These are phyloP conservation scores for Atrina japonica DNA, from an alignment of 2,888 invertebrate genomes.

Conservation along the genomic window DNA sequence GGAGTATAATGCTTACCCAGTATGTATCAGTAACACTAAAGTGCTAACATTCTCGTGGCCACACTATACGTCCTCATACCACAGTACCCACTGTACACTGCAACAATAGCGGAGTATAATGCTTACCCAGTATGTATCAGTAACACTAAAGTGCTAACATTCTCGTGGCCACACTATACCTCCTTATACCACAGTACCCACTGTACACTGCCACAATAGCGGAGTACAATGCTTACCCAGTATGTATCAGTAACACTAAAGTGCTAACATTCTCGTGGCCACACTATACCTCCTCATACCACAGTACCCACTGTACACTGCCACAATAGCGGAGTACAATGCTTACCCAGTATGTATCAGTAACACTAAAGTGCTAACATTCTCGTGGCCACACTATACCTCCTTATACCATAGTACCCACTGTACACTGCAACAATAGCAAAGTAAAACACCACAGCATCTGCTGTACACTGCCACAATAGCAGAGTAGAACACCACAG, in stretches of 20 bases:
- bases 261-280: no score
- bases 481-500: no score
- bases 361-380: no score
- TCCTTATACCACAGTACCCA: constrained; percentile 99
- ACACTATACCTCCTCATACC: no score
- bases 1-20: constrained; percentile 91
- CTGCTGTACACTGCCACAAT: no score
- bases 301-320: constrained; percentile 1
- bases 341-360: constrained; percentile 4
- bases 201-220: constrained; percentile 97
- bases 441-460: no score
- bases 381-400: no score
- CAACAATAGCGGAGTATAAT: constrained; percentile 95
- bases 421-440: no score
- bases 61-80: constrained; percentile 92
- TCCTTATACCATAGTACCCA: no score
- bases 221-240: constrained; percentile 91
- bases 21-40: constrained; percentile 75
- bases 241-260: constrained; percentile 71
- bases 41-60: neutral
- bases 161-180: neutral
- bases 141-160: neutral
- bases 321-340: neutral
- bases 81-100: constrained; percentile 99
- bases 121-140: constrained; percentile 84